Conservation (phyloP, 1,140 invertebrate genomes). For the Cherax quadricarinatus region DNA sequence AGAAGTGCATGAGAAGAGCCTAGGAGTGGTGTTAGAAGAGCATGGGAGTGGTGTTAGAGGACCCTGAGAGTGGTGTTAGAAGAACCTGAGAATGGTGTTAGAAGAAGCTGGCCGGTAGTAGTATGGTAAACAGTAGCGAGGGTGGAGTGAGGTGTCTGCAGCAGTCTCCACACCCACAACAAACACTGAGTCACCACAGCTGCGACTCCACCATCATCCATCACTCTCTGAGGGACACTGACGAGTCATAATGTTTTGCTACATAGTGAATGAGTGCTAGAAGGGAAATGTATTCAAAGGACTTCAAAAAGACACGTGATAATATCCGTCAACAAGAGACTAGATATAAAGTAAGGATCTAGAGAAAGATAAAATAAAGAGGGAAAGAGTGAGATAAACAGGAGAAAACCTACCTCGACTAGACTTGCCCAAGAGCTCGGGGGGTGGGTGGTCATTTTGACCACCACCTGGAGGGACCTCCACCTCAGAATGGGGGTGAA, state of each 20-base stretch:
- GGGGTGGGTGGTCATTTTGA: background rate
- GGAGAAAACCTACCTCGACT: background rate
- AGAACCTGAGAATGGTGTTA: no score
- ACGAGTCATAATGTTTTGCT: no score
- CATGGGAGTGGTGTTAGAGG: no score
- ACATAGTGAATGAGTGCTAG: no score
- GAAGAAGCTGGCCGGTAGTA: no score
- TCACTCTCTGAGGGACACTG: no score
- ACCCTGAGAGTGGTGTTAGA: no score
- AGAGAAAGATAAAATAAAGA: background rate
- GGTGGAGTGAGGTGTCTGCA: no score
- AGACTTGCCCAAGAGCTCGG: background rate
- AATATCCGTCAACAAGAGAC: background rate
- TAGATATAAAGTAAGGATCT: background rate
- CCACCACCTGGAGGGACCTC: background rate
- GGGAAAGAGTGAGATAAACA: background rate
- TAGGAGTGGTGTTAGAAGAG: no score
- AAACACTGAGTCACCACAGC: background rate
- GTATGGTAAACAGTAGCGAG: no score
- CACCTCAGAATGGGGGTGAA: constrained; percentile 57
- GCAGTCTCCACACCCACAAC: background rate
- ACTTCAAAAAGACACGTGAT: background rate
- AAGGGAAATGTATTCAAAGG: background rate
- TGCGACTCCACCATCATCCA: background rate
- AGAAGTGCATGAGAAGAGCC: no score